Percentiles rank a stretch among this genome's conserved stretches.
Evolutionary conservation across 1,140 invertebrate species (phyloP).

Genomic region (Temnothorax curvispinosus): DNA sequence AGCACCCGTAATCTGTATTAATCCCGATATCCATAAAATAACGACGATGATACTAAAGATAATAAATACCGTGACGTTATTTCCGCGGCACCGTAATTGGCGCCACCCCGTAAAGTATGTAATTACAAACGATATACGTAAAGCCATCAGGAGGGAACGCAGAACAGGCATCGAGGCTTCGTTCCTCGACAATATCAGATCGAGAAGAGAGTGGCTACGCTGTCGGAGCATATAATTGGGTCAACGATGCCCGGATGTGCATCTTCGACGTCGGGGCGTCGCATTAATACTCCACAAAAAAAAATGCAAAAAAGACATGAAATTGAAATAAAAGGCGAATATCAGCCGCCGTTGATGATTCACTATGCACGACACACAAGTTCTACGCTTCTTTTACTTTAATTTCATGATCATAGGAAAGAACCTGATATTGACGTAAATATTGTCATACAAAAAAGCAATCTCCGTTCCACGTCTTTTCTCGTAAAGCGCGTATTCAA

Average conservation of each 20-base stretch:
- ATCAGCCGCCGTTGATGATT: not conserved
- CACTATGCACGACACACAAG: not conserved
- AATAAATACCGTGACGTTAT: conserved; percentile 60
- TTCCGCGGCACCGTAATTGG: conserved; percentile 53
- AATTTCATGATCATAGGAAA: not conserved
- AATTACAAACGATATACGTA: conserved; percentile 51
- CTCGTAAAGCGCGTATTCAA: not conserved
- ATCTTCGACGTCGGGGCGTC: conserved; percentile 36
- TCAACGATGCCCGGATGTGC: conserved; percentile 62
- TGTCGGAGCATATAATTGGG: conserved; percentile 59
- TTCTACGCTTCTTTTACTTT: conserved; percentile 12
- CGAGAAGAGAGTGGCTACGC: conserved; percentile 57
- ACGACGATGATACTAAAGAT: conserved; percentile 55
- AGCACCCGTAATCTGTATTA: conserved; percentile 47
- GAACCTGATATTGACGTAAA: conserved; percentile 4
- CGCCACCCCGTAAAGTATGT: conserved; percentile 55
- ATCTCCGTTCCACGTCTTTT: conserved; percentile 38
- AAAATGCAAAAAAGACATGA: not conserved
- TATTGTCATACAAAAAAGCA: conserved; percentile 14
- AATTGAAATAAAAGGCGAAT: conserved; percentile 26
- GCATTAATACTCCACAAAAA: conserved; percentile 1
- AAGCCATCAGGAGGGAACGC: not conserved
- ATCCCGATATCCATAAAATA: conserved; percentile 48
- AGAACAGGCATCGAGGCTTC: conserved; percentile 4
- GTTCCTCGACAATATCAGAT: conserved; percentile 41